phyloP scores from a whole-genome alignment of 2,113 vertebrate genomes.

The Sisor rabdophorus region DNA sequence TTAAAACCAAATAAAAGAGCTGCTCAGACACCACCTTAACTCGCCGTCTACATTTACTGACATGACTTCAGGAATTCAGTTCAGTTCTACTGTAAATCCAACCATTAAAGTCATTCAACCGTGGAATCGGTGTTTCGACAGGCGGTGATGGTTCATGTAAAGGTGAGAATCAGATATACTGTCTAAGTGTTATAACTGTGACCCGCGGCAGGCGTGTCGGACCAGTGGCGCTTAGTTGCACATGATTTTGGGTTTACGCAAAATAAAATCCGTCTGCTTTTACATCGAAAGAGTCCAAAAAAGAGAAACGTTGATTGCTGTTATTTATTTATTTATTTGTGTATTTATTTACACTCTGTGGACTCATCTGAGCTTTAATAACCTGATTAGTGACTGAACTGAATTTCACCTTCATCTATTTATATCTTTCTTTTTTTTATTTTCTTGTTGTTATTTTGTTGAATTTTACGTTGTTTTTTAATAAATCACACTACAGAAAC shows the following conservation, averaged over 20 bases:
- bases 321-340: no score
- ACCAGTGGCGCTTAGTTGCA: neutral
- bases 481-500: slow-evolving; percentile 23
- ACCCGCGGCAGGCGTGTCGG: neutral
- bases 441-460: slow-evolving; percentile 11
- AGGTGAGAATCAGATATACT: neutral
- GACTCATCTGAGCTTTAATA: neutral
- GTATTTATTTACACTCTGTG: neutral
- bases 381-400: neutral
- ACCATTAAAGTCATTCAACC: no score
- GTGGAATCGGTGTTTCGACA: no score
- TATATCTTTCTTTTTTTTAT: neutral
- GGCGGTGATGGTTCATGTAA: neutral
- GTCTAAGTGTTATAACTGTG: neutral
- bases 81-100: no score
- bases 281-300: neutral
- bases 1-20: neutral
- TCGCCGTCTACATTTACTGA: neutral
- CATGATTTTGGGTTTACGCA: neutral
- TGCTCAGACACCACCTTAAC: neutral
- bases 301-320: neutral
- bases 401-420: neutral
- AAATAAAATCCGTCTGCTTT: neutral
- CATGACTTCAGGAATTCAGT: no score
- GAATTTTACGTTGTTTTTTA: slow-evolving; percentile 11